Conservation (phyloP, 2,113 vertebrate genomes). For the Cyphomyrus discorhynchus region DNA sequence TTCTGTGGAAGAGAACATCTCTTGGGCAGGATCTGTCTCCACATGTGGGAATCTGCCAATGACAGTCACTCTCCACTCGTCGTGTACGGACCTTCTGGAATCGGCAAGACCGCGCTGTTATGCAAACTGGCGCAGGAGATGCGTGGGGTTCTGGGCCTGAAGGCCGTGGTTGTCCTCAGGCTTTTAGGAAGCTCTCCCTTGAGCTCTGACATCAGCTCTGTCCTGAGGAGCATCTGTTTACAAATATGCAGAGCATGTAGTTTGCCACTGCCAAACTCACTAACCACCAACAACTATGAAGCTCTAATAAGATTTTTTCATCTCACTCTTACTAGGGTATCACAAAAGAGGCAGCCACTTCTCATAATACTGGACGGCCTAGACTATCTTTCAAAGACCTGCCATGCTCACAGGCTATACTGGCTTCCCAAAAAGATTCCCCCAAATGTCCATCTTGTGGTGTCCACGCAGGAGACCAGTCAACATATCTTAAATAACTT, state of each 20-base stretch:
- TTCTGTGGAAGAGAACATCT: constrained; percentile 58
- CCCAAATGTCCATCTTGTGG: constrained; percentile 57
- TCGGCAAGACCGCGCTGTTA: constrained; percentile 66
- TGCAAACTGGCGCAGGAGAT: constrained; percentile 57
- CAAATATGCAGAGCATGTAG: constrained; percentile 62
- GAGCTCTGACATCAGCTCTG: constrained; percentile 43
- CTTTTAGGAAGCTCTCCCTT: constrained; percentile 56
- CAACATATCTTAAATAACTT: constrained; percentile 39
- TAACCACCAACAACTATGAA: constrained; percentile 42
- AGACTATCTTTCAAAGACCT: constrained; percentile 53
- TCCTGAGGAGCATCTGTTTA: constrained; percentile 59
- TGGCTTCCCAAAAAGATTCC: constrained; percentile 68
- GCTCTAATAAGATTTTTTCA: constrained; percentile 58
- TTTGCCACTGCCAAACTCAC: constrained; percentile 46
- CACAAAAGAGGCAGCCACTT: constrained; percentile 48
- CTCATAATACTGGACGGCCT: constrained; percentile 65
- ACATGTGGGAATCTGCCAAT: constrained; percentile 44
- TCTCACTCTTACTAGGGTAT: constrained; percentile 50
- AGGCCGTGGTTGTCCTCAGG: constrained; percentile 42
- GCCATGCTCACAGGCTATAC: constrained; percentile 36
- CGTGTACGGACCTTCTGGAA: constrained; percentile 57
- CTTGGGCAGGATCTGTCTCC: constrained; percentile 52
- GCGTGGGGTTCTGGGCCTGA: constrained; percentile 37
- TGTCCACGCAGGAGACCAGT: constrained; percentile 51
- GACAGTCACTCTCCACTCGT: constrained; percentile 50